phyloP scores from a whole-genome alignment of 2,113 vertebrate genomes.

The Stegastes partitus region DNA sequence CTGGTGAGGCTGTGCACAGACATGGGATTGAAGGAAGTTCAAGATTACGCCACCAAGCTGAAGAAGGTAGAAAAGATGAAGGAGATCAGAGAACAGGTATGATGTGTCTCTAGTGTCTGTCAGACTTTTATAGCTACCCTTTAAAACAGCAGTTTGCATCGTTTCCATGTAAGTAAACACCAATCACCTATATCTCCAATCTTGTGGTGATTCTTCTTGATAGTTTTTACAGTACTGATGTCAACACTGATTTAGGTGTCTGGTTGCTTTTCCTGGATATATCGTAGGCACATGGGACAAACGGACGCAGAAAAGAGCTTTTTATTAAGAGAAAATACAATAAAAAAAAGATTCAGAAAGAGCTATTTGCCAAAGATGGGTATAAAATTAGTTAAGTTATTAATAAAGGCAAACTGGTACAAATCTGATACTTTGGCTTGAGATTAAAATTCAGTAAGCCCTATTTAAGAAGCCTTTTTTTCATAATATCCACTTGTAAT shows the following conservation, averaged over 20 bases:
- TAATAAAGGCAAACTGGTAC: too few species aligned
- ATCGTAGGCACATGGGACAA: too few species aligned
- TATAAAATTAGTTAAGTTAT: not conserved
- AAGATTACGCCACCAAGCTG: constrained; percentile 93
- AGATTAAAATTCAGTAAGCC: not conserved
- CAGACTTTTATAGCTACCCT: not conserved
- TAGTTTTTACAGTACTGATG: too few species aligned
- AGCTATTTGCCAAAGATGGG: not conserved
- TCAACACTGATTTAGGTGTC: too few species aligned
- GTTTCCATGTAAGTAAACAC: too few species aligned
- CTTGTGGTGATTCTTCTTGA: too few species aligned
- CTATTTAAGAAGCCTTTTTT: too few species aligned
- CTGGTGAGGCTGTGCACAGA: constrained; percentile 95
- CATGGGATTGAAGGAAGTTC: constrained; percentile 94
- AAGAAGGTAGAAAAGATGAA: constrained; percentile 97
- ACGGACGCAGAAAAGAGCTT: too few species aligned
- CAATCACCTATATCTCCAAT: too few species aligned
- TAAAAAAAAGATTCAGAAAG: not conserved
- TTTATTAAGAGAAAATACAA: not conserved
- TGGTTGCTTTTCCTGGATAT: too few species aligned
- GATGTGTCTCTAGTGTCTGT: constrained; percentile 72
- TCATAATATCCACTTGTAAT: not conserved
- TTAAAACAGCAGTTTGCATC: not conserved
- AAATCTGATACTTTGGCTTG: not conserved
- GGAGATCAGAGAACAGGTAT: constrained; percentile 95